These are phyloP conservation scores for Cataglyphis hispanica DNA, from an alignment of 1,140 invertebrate species.

Conservation along the genomic window DNA sequence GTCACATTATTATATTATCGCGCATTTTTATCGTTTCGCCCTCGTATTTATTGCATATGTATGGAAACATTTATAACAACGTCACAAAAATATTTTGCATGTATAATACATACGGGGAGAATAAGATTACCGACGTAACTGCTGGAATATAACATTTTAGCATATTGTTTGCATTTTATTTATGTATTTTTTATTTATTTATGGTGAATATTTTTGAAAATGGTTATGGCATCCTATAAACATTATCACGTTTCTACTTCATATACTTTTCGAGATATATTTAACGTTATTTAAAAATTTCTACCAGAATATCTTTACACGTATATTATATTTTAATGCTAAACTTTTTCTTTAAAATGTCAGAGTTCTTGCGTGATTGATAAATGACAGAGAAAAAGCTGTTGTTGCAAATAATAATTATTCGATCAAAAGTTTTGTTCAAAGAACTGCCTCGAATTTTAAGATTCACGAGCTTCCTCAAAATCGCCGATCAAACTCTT, in stretches of 20 bases:
- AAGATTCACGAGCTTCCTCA: constrained; percentile 49
- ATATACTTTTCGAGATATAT: background rate
- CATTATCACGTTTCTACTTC: background rate
- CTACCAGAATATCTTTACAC: background rate
- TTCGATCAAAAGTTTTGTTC: background rate
- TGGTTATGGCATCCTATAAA: background rate
- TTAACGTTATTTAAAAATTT: background rate
- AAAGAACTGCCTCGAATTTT: background rate
- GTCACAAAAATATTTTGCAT: background rate
- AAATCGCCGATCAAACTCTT: constrained; percentile 18
- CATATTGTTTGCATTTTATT: background rate
- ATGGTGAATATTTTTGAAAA: background rate
- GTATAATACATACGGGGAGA: background rate
- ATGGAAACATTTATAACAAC: constrained; percentile 7
- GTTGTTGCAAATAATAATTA: background rate
- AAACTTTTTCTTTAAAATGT: background rate
- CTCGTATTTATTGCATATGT: background rate
- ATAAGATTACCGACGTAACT: background rate
- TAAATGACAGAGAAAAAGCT: background rate
- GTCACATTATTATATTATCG: constrained; percentile 18
- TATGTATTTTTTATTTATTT: background rate
- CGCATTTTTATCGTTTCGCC: background rate
- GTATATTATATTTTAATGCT: background rate
- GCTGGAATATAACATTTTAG: background rate
- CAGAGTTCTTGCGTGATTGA: background rate